These are phyloP conservation scores for Gambusia affinis DNA, from an alignment of 2,113 vertebrate species.

Conservation along the genomic window DNA sequence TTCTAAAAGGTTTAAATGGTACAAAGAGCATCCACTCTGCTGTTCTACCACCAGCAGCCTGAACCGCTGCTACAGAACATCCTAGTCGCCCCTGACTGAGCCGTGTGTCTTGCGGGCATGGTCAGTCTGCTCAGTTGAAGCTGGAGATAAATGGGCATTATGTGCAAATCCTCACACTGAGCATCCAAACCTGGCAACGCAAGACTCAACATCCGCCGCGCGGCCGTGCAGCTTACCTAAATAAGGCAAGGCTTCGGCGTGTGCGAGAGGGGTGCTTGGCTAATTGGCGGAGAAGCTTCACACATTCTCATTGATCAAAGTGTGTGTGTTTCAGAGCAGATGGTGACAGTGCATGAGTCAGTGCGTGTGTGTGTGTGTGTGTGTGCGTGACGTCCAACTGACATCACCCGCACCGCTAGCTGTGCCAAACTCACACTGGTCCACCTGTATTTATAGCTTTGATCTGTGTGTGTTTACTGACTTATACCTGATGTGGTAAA, in stretches of 20 bases:
- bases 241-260: slow-evolving; percentile 25
- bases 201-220: background rate
- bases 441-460: slow-evolving; percentile 18
- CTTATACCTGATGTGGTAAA: slow-evolving; percentile 9
- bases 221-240: slow-evolving; percentile 17
- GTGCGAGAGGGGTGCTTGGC: slow-evolving; percentile 17
- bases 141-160: background rate
- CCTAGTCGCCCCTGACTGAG: too few species aligned
- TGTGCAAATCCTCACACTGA: background rate
- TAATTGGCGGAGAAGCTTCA: slow-evolving; percentile 44
- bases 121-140: too few species aligned
- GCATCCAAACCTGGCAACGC: background rate
- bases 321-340: slow-evolving; percentile 59
- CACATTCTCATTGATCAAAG: slow-evolving; percentile 41
- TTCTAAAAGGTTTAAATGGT: too few species aligned
- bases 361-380: slow-evolving; percentile 39
- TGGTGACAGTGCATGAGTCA: slow-evolving; percentile 67
- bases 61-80: too few species aligned
- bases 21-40: too few species aligned
- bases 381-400: slow-evolving; percentile 60
- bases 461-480: background rate
- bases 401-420: slow-evolving; percentile 44
- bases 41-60: too few species aligned
- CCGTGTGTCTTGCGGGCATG: too few species aligned
- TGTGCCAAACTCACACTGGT: slow-evolving; percentile 50